Base-by-base conservation (phyloP, 2,113 vertebrate species). In the Channa maculata region DNA sequence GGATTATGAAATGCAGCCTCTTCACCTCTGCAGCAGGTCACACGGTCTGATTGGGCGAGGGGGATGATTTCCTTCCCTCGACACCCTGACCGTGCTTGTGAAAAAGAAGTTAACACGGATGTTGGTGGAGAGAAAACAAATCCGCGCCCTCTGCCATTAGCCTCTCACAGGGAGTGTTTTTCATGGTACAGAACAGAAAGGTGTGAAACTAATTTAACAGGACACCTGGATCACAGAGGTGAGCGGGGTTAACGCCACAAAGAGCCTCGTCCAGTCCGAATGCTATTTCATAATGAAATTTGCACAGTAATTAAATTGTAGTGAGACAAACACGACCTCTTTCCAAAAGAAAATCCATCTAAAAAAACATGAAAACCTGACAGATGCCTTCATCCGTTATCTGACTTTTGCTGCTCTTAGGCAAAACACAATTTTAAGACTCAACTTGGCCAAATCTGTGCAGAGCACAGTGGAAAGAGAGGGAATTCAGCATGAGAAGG, bases 161-260 rank as follows among this genome's bases (percentile, higher is more conserved):
- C 4, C 8, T 24, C 41, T 11, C 4, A 3, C 13, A 6, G 34
- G 6, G 0, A 2, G 11, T 4, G 48, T 41, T 49, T n/a, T 58
- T 15, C n/a, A 10, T 36, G 5, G 12, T 33, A 41, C 34, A 64
- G 51, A 64, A 10, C 10, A 64, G 49, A 36, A 37, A 43, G 15
- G 49, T 54, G 65, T 64, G 61, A 53, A 60, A 60, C 41, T 57
- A 11, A 54, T 65, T 52, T 53, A 65, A 71, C 33, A 0, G 48
- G 61, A 57, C 43, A 6, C 34, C 51, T 41, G 75, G 66, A 59
- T 65, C 41, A 44, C 36, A 46, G 65, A 71, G 75, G 65, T 63
- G 77, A 75, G 37, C 7, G 6, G 2, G 51, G 77, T 50, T 13
- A 45, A 64, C 7, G 45, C 67, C 45, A 60, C 58, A 38, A 2